These are phyloP conservation scores for Romanogobio albipinnatus DNA, from an alignment of 2,113 vertebrate genomes.

Conservation along the genomic window DNA sequence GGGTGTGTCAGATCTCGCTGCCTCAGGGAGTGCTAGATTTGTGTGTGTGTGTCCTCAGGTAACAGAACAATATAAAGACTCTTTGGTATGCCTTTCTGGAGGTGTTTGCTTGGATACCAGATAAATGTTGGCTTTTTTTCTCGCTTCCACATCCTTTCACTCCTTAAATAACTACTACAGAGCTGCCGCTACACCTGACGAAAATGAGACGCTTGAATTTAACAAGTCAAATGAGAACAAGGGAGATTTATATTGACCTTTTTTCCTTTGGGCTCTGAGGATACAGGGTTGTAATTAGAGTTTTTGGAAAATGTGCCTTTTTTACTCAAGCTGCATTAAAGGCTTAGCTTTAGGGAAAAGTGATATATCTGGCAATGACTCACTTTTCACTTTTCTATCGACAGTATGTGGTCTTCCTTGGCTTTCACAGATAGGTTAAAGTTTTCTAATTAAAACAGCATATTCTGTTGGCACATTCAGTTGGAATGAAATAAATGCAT, in stretches of 20 bases:
- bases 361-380: not conserved
- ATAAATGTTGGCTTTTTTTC: slow-evolving; percentile 35
- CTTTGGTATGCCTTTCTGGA: slow-evolving; percentile 36
- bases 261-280: not conserved
- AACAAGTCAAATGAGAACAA: not conserved
- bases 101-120: slow-evolving; percentile 32
- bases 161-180: slow-evolving; percentile 9
- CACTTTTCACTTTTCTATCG: not conserved
- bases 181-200: not conserved
- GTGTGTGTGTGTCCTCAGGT: slow-evolving; percentile 45
- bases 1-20: slow-evolving; percentile 45
- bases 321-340: slow-evolving; percentile 1
- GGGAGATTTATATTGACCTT: slow-evolving; percentile 11
- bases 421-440: not conserved
- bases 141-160: slow-evolving; percentile 27
- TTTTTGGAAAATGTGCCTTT: not conserved
- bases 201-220: slow-evolving; percentile 8
- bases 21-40: slow-evolving; percentile 37
- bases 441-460: not conserved
- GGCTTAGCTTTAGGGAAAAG: slow-evolving; percentile 18
- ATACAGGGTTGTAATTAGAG: not conserved
- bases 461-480: not conserved
- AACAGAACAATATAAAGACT: slow-evolving; percentile 31
- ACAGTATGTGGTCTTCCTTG: not conserved
- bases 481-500: not conserved